A percentile compares a stretch with the other conserved stretches of the same genome.
Evolutionary conservation across 1,140 invertebrate genomes (phyloP).

Genomic region (Protaetia brevitarsis): DNA sequence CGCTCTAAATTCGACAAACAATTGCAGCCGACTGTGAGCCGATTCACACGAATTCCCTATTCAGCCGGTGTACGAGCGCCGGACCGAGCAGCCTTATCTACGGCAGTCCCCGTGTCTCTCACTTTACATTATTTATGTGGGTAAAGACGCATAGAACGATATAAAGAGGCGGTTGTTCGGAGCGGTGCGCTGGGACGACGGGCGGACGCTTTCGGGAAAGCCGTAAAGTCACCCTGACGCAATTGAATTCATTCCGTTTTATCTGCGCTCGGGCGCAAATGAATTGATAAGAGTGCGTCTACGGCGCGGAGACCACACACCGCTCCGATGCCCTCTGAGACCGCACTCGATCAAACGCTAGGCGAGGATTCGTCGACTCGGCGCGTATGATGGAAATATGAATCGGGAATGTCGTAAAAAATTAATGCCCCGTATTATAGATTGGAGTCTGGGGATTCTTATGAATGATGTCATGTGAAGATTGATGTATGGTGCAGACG

Average conservation of each 20-base stretch:
- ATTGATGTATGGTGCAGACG: too few species aligned
- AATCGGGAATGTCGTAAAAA: too few species aligned
- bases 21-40: background rate
- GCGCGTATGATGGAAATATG: too few species aligned
- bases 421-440: too few species aligned
- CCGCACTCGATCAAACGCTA: too few species aligned
- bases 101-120: background rate
- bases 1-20: constrained; percentile 20
- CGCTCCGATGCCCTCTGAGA: too few species aligned
- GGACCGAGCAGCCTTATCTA: background rate
- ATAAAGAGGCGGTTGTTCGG: constrained; percentile 13
- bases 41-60: constrained; percentile 17
- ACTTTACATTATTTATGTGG: constrained; percentile 15
- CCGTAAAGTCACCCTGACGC: background rate
- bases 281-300: background rate
- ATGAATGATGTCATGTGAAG: too few species aligned
- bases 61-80: background rate
- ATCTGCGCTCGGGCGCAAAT: background rate
- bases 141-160: constrained; percentile 3
- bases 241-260: constrained; percentile 2
- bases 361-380: too few species aligned
- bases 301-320: background rate
- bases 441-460: too few species aligned
- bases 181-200: background rate
- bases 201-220: background rate